These are phyloP conservation scores for Rosalia funebris DNA, from an alignment of 2,888 invertebrate species.

Conservation along the genomic window DNA sequence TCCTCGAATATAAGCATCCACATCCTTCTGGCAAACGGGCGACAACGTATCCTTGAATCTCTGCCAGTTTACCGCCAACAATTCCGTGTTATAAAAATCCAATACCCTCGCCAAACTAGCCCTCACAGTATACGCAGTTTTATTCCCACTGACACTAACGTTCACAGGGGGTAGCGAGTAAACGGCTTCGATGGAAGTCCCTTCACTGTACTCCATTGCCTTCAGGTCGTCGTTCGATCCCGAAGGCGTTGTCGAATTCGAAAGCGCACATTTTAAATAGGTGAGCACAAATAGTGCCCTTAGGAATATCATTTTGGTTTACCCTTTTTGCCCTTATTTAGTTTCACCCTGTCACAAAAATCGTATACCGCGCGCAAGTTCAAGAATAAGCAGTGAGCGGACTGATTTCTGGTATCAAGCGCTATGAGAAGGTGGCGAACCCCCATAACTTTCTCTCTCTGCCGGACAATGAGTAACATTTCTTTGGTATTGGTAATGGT, in stretches of 20 bases:
- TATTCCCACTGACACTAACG: constrained; percentile 48
- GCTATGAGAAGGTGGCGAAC: neutral
- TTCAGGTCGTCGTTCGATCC: constrained; percentile 20
- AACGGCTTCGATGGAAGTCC: constrained; percentile 48
- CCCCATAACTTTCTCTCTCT: constrained; percentile 48
- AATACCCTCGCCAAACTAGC: constrained; percentile 66
- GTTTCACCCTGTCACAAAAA: constrained; percentile 4
- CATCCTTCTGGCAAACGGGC: constrained; percentile 67
- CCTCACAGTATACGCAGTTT: constrained; percentile 38
- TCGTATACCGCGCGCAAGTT: constrained; percentile 35
- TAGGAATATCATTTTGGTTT: constrained; percentile 27
- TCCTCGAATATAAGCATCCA: constrained; percentile 71
- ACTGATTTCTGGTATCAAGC: constrained; percentile 10
- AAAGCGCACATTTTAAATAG: constrained; percentile 20
- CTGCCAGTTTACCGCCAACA: constrained; percentile 69
- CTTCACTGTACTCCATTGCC: constrained; percentile 54
- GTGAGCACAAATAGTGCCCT: constrained; percentile 36
- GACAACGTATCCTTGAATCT: constrained; percentile 64
- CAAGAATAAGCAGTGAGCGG: constrained; percentile 30
- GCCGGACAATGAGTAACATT: constrained; percentile 42
- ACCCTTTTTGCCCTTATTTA: too few species aligned
- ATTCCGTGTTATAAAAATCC: constrained; percentile 69
- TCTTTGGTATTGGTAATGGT: constrained; percentile 45
- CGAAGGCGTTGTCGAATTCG: constrained; percentile 26
- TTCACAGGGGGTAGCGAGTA: constrained; percentile 50